A percentile compares a stretch with the other conserved stretches of the same genome.
phyloP scores from a whole-genome alignment of 1,140 invertebrate genomes.

The Rhagoletis pomonella region DNA sequence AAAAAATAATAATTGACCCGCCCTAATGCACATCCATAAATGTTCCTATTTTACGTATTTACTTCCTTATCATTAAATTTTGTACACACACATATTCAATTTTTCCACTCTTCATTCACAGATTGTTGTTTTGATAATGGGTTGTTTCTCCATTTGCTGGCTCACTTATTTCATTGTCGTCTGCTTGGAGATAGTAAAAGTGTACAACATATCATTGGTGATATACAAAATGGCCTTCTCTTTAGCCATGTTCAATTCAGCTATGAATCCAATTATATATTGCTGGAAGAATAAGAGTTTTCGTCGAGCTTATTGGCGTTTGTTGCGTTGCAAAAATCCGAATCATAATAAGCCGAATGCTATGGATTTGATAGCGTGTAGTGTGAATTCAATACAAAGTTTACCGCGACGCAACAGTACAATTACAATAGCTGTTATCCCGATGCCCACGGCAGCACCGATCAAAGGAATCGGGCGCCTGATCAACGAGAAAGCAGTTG shows the following conservation, averaged over 20 bases:
- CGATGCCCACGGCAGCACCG: not conserved
- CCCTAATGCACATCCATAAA: too few species aligned
- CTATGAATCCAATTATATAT: conserved; percentile 86
- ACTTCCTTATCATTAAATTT: not conserved
- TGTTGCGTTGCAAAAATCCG: conserved; percentile 79
- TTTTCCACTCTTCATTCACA: conserved; percentile 65
- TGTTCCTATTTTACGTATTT: too few species aligned
- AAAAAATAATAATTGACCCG: too few species aligned
- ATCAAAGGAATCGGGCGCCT: not conserved
- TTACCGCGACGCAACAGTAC: not conserved
- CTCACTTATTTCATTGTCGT: conserved; percentile 83
- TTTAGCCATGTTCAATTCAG: conserved; percentile 84
- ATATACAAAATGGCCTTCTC: conserved; percentile 82
- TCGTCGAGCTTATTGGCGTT: conserved; percentile 79
- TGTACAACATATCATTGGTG: conserved; percentile 75
- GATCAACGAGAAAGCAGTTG: not conserved
- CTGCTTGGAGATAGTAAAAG: conserved; percentile 77
- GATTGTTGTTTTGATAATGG: conserved; percentile 83
- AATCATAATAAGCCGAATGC: conserved; percentile 56
- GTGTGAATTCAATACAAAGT: not conserved
- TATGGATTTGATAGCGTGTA: not conserved
- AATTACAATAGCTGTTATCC: conserved; percentile 1
- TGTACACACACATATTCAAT: not conserved
- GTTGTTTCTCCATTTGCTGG: conserved; percentile 85
- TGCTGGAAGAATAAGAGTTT: conserved; percentile 88